Evolutionary conservation across 1,140 invertebrate species (phyloP).

Genomic region (Papilio xuthus): DNA sequence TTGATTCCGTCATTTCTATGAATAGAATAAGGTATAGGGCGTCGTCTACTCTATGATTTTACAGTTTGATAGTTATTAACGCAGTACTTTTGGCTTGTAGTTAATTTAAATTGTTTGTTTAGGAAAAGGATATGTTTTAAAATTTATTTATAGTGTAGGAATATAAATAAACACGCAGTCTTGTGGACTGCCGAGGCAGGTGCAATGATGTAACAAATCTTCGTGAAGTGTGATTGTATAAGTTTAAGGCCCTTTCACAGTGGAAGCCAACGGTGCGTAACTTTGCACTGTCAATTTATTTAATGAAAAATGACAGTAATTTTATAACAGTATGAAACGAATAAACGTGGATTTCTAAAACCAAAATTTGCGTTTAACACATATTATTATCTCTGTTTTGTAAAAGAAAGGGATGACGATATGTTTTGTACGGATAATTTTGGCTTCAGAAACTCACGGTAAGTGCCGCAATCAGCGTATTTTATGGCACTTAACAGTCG

Average conservation of each 20-base stretch:
- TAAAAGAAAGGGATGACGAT: too few relatives aligned
- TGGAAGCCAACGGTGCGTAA: not conserved
- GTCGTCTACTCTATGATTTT: not conserved
- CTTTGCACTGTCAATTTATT: not conserved
- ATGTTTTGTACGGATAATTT: too few relatives aligned
- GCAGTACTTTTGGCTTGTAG: not conserved
- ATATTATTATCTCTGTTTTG: too few relatives aligned
- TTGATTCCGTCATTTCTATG: constrained; percentile 3
- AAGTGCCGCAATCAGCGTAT: too few relatives aligned
- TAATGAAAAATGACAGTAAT: not conserved
- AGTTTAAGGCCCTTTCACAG: not conserved
- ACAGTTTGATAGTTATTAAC: not conserved
- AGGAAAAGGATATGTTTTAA: not conserved
- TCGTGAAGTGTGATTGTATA: not conserved
- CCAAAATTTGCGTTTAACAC: too few relatives aligned
- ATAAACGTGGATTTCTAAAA: too few relatives aligned
- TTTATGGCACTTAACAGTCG: too few relatives aligned
- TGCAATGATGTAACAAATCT: not conserved
- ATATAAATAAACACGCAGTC: not conserved
- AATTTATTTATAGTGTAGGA: not conserved
- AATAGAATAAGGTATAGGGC: constrained; percentile 14
- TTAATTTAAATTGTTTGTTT: not conserved
- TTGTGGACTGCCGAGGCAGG: not conserved
- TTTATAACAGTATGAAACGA: too few relatives aligned
- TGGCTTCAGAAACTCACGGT: too few relatives aligned